Conservation (phyloP, 2,888 invertebrate genomes). For the Xiphydria camelus region DNA sequence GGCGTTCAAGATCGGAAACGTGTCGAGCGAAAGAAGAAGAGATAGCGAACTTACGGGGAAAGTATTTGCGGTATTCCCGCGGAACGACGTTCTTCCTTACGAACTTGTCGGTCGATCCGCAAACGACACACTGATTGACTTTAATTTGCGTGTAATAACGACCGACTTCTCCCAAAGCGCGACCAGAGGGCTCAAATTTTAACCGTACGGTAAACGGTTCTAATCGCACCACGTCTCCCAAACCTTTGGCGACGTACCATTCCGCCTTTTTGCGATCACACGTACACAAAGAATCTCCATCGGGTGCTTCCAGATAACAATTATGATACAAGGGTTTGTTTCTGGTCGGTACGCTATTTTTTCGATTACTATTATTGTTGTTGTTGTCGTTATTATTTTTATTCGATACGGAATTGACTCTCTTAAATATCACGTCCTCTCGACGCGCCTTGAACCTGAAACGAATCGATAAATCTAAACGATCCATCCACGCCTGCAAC, state of each 20-base stretch:
- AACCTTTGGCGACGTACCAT: conserved; percentile 66
- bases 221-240: conserved; percentile 56
- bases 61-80: conserved; percentile 77
- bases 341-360: conserved; percentile 54
- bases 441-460: conserved; percentile 40
- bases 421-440: conserved; percentile 19
- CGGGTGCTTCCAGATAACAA: conserved; percentile 76
- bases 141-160: conserved; percentile 73
- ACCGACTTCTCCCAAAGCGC: conserved; percentile 72
- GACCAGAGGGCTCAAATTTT: conserved; percentile 77
- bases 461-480: no score
- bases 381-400: conserved; percentile 22
- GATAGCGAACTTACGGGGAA: conserved; percentile 63
- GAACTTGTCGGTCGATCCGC: conserved; percentile 70
- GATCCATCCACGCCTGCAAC: no score
- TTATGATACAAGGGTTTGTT: conserved; percentile 76
- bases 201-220: conserved; percentile 71
- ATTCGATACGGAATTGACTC: conserved; percentile 19
- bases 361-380: conserved; percentile 8
- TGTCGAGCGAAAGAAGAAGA: neutral
- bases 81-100: conserved; percentile 82
- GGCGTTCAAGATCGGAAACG: neutral
- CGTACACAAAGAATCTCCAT: conserved; percentile 75
- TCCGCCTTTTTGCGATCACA: conserved; percentile 75
- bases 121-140: conserved; percentile 79